A percentile compares a stretch with the other conserved stretches of the same genome.
These are phyloP conservation scores for Larimichthys polyactis DNA, from an alignment of 2,113 vertebrate genomes.

Conservation along the genomic window DNA sequence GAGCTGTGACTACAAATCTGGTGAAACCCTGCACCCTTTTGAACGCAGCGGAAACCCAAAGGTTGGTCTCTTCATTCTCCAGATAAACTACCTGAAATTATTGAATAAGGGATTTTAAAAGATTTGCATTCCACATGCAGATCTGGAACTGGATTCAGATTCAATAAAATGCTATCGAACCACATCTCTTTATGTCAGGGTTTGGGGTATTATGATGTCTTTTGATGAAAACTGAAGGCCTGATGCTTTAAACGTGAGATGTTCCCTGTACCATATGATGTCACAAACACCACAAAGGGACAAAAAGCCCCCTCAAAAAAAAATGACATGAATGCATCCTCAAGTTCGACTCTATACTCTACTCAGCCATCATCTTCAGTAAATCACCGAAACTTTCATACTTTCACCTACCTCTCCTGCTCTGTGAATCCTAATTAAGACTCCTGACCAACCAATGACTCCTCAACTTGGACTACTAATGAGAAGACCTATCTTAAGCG, in stretches of 20 bases:
- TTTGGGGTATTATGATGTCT: no score
- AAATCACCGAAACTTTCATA: neutral
- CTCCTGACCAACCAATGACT: neutral
- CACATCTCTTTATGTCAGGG: no score
- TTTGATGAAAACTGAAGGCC: no score
- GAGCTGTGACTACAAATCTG: neutral
- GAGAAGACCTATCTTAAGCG: no score
- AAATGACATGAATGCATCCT: no score
- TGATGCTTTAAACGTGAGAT: neutral
- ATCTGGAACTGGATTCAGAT: neutral
- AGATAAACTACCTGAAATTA: neutral
- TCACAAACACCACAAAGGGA: neutral
- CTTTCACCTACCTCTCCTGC: neutral
- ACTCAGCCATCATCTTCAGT: neutral
- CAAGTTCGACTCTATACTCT: neutral
- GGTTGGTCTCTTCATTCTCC: neutral
- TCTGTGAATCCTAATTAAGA: neutral
- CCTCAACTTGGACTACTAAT: no score
- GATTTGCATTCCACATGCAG: neutral
- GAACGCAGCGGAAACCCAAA: neutral
- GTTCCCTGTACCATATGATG: neutral
- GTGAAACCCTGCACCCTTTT: neutral
- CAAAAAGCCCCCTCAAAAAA: no score
- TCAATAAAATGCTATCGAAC: neutral
- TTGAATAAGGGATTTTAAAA: neutral